phyloP scores from a whole-genome alignment of 2,113 vertebrate genomes.

The Diadophis punctatus region DNA sequence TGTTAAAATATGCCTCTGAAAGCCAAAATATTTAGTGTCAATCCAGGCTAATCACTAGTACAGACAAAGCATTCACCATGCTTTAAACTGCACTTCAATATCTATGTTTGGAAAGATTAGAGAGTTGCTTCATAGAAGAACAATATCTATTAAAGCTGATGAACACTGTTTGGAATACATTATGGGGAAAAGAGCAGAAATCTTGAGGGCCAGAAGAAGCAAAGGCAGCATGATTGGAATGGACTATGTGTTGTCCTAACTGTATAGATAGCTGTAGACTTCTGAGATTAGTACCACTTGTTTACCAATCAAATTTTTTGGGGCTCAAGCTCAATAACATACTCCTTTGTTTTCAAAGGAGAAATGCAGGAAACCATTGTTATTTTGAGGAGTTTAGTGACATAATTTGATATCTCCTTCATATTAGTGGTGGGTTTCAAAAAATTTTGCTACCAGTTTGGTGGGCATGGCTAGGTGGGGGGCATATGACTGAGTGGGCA shows the following conservation, averaged over 20 bases:
- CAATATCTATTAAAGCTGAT: slow-evolving; percentile 79
- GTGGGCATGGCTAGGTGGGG: too few relatives aligned
- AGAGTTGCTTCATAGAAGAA: slow-evolving; percentile 78
- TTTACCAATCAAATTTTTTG: slow-evolving; percentile 1
- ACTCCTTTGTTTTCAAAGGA: background rate
- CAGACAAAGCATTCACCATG: slow-evolving; percentile 76
- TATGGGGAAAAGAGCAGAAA: slow-evolving; percentile 42
- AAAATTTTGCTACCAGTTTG: too few relatives aligned
- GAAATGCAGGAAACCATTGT: slow-evolving; percentile 27
- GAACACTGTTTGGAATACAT: slow-evolving; percentile 77
- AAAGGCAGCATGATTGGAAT: slow-evolving; percentile 51
- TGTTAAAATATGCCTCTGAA: slow-evolving; percentile 67
- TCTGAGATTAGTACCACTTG: slow-evolving; percentile 28
- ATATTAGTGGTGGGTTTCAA: too few relatives aligned
- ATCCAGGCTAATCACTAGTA: slow-evolving; percentile 67
- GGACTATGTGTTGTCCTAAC: slow-evolving; percentile 5
- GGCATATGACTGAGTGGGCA: too few relatives aligned
- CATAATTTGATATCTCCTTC: background rate
- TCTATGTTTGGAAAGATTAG: slow-evolving; percentile 83
- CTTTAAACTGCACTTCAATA: slow-evolving; percentile 75
- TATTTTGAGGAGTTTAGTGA: slow-evolving; percentile 36
- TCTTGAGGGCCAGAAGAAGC: slow-evolving; percentile 69
- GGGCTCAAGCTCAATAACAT: slow-evolving; percentile 18
- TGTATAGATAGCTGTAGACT: background rate
- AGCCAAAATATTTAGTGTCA: slow-evolving; percentile 61